A percentile compares a stretch with the other conserved stretches of the same genome.
Evolutionary conservation across 2,113 vertebrate species (phyloP).

Genomic region (Campylomormyrus numenius): DNA sequence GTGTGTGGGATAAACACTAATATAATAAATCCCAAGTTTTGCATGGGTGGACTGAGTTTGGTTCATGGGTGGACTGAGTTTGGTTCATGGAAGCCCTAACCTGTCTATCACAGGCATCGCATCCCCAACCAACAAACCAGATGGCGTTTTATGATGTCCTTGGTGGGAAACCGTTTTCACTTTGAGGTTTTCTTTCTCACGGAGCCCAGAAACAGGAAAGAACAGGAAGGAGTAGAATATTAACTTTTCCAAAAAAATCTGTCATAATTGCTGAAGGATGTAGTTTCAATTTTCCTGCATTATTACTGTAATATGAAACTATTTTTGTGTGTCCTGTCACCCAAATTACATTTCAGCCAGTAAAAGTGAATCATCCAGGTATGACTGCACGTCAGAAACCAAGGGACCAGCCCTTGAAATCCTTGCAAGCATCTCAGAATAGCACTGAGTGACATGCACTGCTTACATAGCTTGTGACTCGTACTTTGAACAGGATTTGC

Average conservation of each 20-base stretch:
- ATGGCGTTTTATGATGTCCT: background rate
- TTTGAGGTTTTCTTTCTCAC: background rate
- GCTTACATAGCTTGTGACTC: background rate
- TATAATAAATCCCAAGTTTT: background rate
- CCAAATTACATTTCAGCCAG: background rate
- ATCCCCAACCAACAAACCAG: background rate
- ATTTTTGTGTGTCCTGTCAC: background rate
- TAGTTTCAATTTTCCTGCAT: background rate
- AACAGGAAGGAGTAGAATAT: background rate
- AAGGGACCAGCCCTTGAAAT: background rate
- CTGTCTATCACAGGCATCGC: background rate
- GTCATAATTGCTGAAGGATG: background rate
- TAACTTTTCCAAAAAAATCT: background rate
- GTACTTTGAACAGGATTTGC: background rate
- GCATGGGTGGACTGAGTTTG: background rate
- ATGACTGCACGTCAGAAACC: background rate
- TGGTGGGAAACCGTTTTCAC: background rate
- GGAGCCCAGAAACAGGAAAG: background rate
- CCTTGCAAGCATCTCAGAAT: background rate
- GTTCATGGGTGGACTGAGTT: background rate
- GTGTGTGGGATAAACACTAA: background rate
- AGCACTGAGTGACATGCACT: background rate
- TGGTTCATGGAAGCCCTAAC: background rate
- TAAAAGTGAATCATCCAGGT: background rate
- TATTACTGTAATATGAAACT: background rate